These are phyloP conservation scores for Caprella mutica DNA, from an alignment of 2,888 invertebrate genomes.

Conservation along the genomic window DNA sequence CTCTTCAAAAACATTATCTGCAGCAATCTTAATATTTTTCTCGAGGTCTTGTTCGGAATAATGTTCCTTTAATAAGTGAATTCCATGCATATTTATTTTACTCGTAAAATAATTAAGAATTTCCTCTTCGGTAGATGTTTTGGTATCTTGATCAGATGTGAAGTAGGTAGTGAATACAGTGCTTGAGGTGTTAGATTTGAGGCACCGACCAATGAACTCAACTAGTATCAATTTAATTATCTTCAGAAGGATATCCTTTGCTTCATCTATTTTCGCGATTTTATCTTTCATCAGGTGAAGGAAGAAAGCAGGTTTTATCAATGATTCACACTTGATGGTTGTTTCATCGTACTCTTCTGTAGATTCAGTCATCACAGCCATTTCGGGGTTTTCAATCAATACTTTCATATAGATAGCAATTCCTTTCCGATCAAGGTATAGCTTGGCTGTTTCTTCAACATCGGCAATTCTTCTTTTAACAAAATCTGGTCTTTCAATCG, in stretches of 20 bases:
- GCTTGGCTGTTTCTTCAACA: constrained; percentile 14
- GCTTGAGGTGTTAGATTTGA: constrained; percentile 2
- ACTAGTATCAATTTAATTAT: constrained; percentile 11
- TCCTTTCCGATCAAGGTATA: constrained; percentile 9
- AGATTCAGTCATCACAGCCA: constrained; percentile 23
- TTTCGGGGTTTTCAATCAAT: constrained; percentile 6
- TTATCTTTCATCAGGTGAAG: not conserved
- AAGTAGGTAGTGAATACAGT: too few relatives aligned
- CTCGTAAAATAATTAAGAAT: too few relatives aligned
- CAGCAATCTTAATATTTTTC: too few relatives aligned
- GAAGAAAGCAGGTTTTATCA: constrained; percentile 23
- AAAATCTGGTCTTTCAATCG: constrained; percentile 11
- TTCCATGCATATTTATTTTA: too few relatives aligned
- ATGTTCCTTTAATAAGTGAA: too few relatives aligned
- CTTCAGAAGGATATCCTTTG: not conserved
- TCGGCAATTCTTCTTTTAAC: not conserved
- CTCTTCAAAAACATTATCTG: too few relatives aligned
- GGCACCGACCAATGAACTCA: constrained; percentile 20
- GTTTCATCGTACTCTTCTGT: not conserved
- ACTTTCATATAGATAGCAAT: constrained; percentile 1
- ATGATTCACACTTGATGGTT: constrained; percentile 19
- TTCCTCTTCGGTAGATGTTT: too few relatives aligned
- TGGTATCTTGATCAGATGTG: too few relatives aligned
- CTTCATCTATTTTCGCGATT: too few relatives aligned
- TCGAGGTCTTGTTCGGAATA: too few relatives aligned